phyloP scores from a whole-genome alignment of 2,113 vertebrate genomes.

The Furnarius figulus region DNA sequence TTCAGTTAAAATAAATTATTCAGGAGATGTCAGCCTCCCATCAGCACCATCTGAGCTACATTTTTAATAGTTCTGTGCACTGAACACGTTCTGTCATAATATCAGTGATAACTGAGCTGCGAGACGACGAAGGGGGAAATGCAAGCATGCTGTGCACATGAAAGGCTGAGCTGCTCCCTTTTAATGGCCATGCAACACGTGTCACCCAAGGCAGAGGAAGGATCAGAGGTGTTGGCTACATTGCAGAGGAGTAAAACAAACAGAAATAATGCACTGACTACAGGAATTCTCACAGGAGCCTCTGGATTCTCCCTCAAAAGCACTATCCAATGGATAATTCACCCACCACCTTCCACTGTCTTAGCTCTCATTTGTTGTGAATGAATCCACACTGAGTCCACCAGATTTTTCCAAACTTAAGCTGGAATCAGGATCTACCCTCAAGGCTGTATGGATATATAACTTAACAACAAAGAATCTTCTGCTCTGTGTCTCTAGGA shows the following conservation, averaged over 20 bases:
- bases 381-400: not conserved
- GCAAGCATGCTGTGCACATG: not conserved
- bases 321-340: not conserved
- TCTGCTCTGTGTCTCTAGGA: not conserved
- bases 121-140: not conserved
- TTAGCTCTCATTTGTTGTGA: not conserved
- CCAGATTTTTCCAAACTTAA: not conserved
- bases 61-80: not conserved
- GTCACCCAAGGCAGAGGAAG: not conserved
- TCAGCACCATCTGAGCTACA: conserved; percentile 54
- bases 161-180: not conserved
- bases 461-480: not conserved
- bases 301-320: not conserved
- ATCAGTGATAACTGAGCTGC: not conserved
- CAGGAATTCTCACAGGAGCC: not conserved
- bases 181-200: not conserved
- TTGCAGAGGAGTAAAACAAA: not conserved
- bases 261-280: not conserved
- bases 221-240: not conserved
- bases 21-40: conserved; percentile 35
- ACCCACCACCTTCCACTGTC: not conserved
- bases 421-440: not conserved
- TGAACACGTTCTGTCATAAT: not conserved
- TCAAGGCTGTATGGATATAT: not conserved
- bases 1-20: conserved; percentile 47